Base-by-base conservation (phyloP, 2,888 invertebrate species). In the Chrysolina oricalcia region DNA sequence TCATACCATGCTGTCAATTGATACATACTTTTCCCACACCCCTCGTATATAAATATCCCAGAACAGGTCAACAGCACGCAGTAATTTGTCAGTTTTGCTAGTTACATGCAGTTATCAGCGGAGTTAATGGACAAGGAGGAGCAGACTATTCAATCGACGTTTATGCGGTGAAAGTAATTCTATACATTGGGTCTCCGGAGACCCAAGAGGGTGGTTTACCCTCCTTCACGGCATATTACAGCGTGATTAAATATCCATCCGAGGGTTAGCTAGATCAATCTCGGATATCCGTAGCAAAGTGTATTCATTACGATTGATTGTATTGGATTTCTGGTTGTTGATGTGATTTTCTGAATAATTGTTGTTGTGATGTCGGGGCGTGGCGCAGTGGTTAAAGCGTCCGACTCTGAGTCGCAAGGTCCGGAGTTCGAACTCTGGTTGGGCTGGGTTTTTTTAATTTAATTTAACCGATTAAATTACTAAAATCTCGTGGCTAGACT, bases 181-280 rank as follows among this genome's bases (percentile, higher is more conserved):
- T 83, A 86, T 85, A 84, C 82, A 76, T 56, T 53, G 71, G 68
- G 73, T 83, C 85, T 77, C 78, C 78, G 75, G 84, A 82, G 82
- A 70, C 73, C 77, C 78, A 72, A 76, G 75, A 80, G 84, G 84
- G 85, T 82, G 84, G 84, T 86, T n/a, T 83, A 83, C 86, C 85
- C 86, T 85, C 85, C 85, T 85, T 85, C 82, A 84, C 82, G 83
- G 82, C 81, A 83, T 86, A 86, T 87, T 87, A 87, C 85, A 85
- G 81, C 81, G 84, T 86, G 86, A 87, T 87, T 87, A 87, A 87
- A 86, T 87, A 86, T 85, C 86, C 82, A 86, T 86, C 85, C 80
- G 80, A 53, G 83, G 83, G 80, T 59, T 23, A 35, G 84, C 82
- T 78, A 81, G 81, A 78, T 80, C 75, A 72, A 78, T 76, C 79